Conservation (phyloP, 2,888 invertebrate genomes). For the Agrilus biguttatus region DNA sequence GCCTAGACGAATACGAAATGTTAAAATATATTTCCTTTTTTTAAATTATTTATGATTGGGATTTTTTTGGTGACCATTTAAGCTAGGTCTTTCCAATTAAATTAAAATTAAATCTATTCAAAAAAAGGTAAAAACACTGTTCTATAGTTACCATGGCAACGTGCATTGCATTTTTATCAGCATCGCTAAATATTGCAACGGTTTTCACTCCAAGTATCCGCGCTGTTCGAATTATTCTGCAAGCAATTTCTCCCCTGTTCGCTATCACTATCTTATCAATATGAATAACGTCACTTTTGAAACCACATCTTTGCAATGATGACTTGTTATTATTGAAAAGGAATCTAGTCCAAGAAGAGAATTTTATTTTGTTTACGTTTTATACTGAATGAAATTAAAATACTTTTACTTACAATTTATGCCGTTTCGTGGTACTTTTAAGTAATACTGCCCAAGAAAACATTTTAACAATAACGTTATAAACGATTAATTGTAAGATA, state of each 20-base stretch:
- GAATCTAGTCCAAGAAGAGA: too few relatives aligned
- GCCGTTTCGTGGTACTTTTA: too few relatives aligned
- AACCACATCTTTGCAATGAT: too few relatives aligned
- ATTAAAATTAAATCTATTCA: not conserved
- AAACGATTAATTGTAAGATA: too few relatives aligned
- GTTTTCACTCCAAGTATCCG: slow-evolving; percentile 75
- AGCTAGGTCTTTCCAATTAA: not conserved
- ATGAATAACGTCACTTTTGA: slow-evolving; percentile 9
- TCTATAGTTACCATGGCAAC: slow-evolving; percentile 47
- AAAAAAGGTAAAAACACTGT: not conserved
- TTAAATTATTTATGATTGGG: too few relatives aligned
- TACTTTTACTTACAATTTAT: too few relatives aligned
- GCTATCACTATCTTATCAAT: slow-evolving; percentile 79
- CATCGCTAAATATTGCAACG: slow-evolving; percentile 93
- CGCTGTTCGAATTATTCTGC: slow-evolving; percentile 80
- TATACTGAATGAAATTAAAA: too few relatives aligned
- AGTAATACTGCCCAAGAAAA: too few relatives aligned
- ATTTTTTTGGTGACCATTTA: not conserved
- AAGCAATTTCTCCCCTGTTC: slow-evolving; percentile 96
- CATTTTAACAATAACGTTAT: too few relatives aligned
- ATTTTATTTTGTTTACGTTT: too few relatives aligned
- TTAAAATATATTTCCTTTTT: slow-evolving; percentile 3
- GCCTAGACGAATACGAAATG: slow-evolving; percentile 41
- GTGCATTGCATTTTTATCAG: slow-evolving; percentile 73
- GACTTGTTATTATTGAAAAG: too few relatives aligned